Base-by-base conservation (phyloP, 2,888 invertebrate genomes). In the Sthenelais limicola region DNA sequence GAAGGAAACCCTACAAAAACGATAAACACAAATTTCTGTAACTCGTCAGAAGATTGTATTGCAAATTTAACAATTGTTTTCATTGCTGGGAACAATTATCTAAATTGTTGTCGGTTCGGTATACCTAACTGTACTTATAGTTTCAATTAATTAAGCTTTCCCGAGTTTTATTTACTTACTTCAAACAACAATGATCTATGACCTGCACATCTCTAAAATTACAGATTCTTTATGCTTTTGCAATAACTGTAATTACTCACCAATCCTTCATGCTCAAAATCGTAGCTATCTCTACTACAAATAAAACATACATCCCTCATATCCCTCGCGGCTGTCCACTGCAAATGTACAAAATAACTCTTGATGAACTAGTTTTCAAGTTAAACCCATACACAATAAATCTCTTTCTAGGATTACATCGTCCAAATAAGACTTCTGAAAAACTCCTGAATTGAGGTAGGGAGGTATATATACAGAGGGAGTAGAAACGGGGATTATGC, bases 251-350 rank as follows among this genome's bases (percentile, higher is more conserved):
- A 21, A 51, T 9, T 7, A 12, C 62, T 38, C 32, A 69, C 69
- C 18, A 51, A 5, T 47, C 58, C 58, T 30, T 35, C 28, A 18
- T 71, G 71, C 56, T 71, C 71, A 58, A 71, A 71, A 32, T 71
- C 71, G 47, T 71, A 71, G 62, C 71, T 71, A 49, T 62, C 48
- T 24, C 71, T 21, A 28, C 48, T 28, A 47, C 71, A 71, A 24
- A 71, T 71, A 58, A 71, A 71, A 49, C 71, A 71, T 12, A 49
- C 43, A 26, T 71, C 71, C 30, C 62, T 28, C 71, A 71, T 71
- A 30, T 71, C 71, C 26, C 58, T 54, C 71, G 56, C 71, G 28
- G 71, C 71, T 28, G 48, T 71, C 71, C 71, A 71, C 71, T 71
- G 47, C 24, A 52, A 52, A 49, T 7, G 5, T 35, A 56, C 15